These are phyloP conservation scores for Aythya baeri DNA, from an alignment of 2,113 vertebrate species.

Conservation along the genomic window DNA sequence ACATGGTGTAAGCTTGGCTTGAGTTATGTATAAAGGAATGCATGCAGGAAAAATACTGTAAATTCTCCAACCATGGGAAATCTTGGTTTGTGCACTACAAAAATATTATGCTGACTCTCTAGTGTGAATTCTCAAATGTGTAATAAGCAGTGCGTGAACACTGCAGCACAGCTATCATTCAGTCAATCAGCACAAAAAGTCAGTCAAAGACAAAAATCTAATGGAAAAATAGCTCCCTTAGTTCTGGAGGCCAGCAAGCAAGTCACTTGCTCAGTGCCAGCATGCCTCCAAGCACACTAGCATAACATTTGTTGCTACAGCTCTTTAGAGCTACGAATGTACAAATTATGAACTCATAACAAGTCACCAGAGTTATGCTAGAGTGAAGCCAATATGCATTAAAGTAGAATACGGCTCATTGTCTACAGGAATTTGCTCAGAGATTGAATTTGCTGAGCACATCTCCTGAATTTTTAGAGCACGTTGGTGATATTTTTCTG, in stretches of 20 bases:
- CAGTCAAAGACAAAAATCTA: conserved; percentile 4
- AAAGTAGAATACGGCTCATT: neutral
- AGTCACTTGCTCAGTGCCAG: neutral
- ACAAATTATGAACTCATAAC: neutral
- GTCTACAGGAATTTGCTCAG: neutral
- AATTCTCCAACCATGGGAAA: neutral
- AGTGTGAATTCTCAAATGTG: neutral
- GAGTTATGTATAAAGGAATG: neutral
- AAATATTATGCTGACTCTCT: neutral
- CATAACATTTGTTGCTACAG: neutral
- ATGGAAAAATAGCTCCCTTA: neutral
- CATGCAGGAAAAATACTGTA: neutral
- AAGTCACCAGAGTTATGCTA: neutral
- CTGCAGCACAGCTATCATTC: neutral
- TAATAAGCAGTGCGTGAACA: neutral
- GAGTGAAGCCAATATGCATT: neutral
- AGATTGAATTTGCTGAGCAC: neutral
- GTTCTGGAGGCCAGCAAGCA: neutral
- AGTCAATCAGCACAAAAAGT: neutral
- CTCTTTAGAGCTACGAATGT: neutral
- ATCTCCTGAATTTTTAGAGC: neutral
- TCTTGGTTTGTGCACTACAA: neutral
- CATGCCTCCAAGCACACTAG: neutral
- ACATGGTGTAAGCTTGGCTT: neutral
- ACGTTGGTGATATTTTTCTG: neutral